phyloP scores from a whole-genome alignment of 2,888 invertebrate genomes.

The Orthonevra nobilis region DNA sequence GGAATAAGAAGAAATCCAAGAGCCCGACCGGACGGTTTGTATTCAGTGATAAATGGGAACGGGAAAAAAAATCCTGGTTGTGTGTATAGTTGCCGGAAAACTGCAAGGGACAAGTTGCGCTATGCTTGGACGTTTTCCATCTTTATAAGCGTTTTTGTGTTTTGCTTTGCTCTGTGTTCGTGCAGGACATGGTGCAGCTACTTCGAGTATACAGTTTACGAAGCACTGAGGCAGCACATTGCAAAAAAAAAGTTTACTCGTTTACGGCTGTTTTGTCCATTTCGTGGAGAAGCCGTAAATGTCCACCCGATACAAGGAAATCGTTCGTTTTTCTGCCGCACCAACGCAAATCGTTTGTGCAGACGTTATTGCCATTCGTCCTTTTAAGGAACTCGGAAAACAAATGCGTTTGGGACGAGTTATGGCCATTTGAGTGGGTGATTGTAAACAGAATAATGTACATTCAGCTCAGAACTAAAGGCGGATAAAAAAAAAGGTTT shows the following conservation, averaged over 20 bases:
- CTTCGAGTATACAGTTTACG: constrained; percentile 20
- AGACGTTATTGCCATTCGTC: too few species aligned
- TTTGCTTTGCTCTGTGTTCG: constrained; percentile 10
- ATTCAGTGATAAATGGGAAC: constrained; percentile 19
- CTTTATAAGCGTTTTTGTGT: constrained; percentile 43
- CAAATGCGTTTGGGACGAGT: too few species aligned
- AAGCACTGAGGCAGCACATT: constrained; percentile 29
- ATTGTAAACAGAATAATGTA: too few species aligned
- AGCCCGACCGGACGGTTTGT: constrained; percentile 8
- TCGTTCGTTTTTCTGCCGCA: too few species aligned
- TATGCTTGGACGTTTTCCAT: constrained; percentile 53
- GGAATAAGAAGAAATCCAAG: constrained; percentile 4
- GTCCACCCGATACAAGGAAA: too few species aligned
- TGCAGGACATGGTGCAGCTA: constrained; percentile 3
- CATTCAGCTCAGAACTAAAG: too few species aligned
- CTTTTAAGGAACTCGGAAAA: too few species aligned
- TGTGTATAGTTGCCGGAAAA: constrained; percentile 18
- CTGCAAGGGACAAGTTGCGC: constrained; percentile 42
- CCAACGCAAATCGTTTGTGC: too few species aligned
- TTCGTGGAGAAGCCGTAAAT: too few species aligned
- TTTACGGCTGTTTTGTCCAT: too few species aligned
- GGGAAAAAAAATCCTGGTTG: neutral
- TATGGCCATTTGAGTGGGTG: too few species aligned
- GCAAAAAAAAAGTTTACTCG: constrained; percentile 21
- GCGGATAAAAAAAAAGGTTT: too few species aligned